Evolutionary conservation across 1,140 invertebrate species (phyloP).

Genomic region (Trialeurodes vaporariorum): DNA sequence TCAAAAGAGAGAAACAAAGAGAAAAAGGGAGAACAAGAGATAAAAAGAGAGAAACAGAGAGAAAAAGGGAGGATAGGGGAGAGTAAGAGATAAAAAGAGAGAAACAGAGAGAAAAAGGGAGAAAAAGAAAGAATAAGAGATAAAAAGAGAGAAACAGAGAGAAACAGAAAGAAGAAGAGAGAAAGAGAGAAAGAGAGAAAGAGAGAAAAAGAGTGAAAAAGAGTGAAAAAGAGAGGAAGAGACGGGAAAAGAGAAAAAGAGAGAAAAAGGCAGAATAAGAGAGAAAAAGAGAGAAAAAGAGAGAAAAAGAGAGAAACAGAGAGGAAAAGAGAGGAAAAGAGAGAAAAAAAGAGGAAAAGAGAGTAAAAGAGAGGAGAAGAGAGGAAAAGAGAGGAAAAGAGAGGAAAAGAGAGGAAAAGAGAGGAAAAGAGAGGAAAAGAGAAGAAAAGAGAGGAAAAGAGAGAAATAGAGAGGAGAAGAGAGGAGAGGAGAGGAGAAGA

Average conservation of each 20-base stretch:
- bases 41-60: too few relatives aligned
- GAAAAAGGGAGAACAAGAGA: too few relatives aligned
- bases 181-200: too few relatives aligned
- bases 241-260: not conserved
- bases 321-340: not conserved
- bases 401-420: not conserved
- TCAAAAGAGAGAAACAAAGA: too few relatives aligned
- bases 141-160: too few relatives aligned
- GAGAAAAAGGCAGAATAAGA: not conserved
- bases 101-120: too few relatives aligned
- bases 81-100: too few relatives aligned
- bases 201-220: too few relatives aligned
- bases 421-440: not conserved
- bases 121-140: too few relatives aligned
- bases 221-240: not conserved
- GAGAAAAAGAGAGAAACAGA: not conserved
- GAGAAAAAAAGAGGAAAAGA: not conserved
- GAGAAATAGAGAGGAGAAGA: not conserved
- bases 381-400: not conserved
- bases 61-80: too few relatives aligned
- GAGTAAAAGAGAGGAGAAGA: not conserved
- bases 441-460: not conserved
- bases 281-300: not conserved
- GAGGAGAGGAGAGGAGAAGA: not conserved
- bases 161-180: too few relatives aligned